Conservation (phyloP, 1,140 invertebrate species). For the Apis laboriosa region DNA sequence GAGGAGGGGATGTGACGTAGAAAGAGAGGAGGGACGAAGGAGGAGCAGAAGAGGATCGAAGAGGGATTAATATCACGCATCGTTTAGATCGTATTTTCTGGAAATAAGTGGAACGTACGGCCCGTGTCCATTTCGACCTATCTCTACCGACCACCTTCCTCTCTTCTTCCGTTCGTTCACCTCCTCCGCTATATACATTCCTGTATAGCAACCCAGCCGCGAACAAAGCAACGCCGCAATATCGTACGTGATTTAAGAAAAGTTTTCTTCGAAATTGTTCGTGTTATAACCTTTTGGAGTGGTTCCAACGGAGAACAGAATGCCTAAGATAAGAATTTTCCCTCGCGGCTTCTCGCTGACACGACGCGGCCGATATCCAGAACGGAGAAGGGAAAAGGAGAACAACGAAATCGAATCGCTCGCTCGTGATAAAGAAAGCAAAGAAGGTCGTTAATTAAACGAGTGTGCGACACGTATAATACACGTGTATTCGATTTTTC, state of each 20-base stretch:
- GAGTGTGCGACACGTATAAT: neutral
- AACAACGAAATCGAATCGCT: constrained; percentile 48
- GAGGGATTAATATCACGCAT: constrained; percentile 43
- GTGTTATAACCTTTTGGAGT: constrained; percentile 60
- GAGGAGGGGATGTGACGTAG: no score
- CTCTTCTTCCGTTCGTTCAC: neutral
- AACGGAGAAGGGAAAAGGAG: constrained; percentile 19
- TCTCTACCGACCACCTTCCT: constrained; percentile 12
- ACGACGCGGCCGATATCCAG: constrained; percentile 52
- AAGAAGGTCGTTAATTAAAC: constrained; percentile 13
- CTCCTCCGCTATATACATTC: neutral
- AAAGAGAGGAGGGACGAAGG: no score
- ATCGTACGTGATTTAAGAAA: constrained; percentile 67
- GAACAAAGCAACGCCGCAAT: constrained; percentile 51
- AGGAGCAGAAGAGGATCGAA: neutral
- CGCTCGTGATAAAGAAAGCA: constrained; percentile 22
- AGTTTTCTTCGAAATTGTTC: constrained; percentile 60
- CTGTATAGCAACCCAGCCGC: constrained; percentile 2
- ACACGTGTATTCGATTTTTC: neutral
- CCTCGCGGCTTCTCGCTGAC: constrained; percentile 44
- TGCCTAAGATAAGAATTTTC: constrained; percentile 62
- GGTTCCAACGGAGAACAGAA: constrained; percentile 44
- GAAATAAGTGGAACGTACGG: constrained; percentile 18
- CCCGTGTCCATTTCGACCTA: constrained; percentile 42
- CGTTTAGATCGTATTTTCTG: constrained; percentile 35